Percentiles rank a stretch among this genome's conserved stretches.
Evolutionary conservation across 2,888 invertebrate species (phyloP).

Genomic region (Cheilosia urbana): DNA sequence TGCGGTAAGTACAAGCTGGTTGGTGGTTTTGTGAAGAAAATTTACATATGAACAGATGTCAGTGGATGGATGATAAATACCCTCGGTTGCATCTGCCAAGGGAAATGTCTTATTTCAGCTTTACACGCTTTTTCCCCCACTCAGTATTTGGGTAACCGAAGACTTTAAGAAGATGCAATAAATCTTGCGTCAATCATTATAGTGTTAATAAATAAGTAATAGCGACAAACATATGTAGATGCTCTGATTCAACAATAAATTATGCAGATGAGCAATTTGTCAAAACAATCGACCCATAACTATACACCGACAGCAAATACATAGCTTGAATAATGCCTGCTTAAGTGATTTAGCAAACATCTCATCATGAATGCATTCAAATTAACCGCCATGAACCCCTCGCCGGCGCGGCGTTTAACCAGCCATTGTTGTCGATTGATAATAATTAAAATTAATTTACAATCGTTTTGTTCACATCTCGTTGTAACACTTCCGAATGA

Average conservation of each 20-base stretch:
- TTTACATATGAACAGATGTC: constrained; percentile 60
- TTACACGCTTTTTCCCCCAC: too few relatives aligned
- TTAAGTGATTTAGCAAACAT: constrained; percentile 55
- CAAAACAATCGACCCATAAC: constrained; percentile 24
- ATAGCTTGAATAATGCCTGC: constrained; percentile 48
- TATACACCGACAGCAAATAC: constrained; percentile 20
- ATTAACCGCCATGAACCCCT: background rate
- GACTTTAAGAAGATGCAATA: too few relatives aligned
- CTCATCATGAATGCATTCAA: constrained; percentile 43
- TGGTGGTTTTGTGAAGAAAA: constrained; percentile 24
- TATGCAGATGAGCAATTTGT: constrained; percentile 51
- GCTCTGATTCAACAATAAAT: constrained; percentile 43
- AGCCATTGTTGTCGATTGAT: background rate
- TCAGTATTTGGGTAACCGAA: too few relatives aligned
- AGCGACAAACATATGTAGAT: background rate
- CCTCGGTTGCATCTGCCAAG: background rate
- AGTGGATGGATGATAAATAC: constrained; percentile 35
- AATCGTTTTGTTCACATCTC: constrained; percentile 36
- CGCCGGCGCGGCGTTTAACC: background rate
- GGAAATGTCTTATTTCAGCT: too few relatives aligned
- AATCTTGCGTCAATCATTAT: too few relatives aligned
- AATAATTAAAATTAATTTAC: constrained; percentile 11
- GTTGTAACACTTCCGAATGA: constrained; percentile 43
- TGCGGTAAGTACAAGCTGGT: constrained; percentile 13
- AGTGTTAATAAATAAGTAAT: background rate